phyloP scores from a whole-genome alignment of 2,888 invertebrate species.

The Syritta pipiens region DNA sequence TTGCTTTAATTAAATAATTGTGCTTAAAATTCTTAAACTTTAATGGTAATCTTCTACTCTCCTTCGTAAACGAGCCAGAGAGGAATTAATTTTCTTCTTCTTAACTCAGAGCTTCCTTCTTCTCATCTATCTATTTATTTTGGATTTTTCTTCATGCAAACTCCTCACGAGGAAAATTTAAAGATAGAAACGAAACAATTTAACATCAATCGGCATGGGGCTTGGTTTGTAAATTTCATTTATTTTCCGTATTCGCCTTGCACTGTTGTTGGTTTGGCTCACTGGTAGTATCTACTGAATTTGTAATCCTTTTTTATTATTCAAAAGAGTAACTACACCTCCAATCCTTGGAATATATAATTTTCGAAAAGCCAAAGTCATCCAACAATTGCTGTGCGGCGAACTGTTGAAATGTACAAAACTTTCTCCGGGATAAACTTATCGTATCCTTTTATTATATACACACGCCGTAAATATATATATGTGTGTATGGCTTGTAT shows the following conservation, averaged over 20 bases:
- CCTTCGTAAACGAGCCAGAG: background rate
- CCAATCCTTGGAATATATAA: constrained; percentile 61
- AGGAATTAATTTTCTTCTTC: constrained; percentile 20
- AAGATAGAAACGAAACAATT: constrained; percentile 20
- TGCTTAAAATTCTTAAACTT: constrained; percentile 24
- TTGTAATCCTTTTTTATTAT: constrained; percentile 69
- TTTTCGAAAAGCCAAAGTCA: constrained; percentile 57
- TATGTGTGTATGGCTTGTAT: background rate
- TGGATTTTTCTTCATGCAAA: constrained; percentile 40
- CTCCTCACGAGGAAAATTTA: constrained; percentile 23
- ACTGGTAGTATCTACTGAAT: constrained; percentile 53
- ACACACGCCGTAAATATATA: background rate
- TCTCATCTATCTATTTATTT: constrained; percentile 13
- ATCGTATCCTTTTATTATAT: constrained; percentile 53
- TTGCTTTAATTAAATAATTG: constrained; percentile 50
- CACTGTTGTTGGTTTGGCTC: constrained; percentile 3
- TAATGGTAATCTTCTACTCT: constrained; percentile 4
- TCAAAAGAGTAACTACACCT: constrained; percentile 64
- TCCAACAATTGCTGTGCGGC: constrained; percentile 64
- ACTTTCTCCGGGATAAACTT: constrained; percentile 61
- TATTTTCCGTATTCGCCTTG: constrained; percentile 24
- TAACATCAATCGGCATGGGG: constrained; percentile 55
- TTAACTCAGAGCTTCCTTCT: background rate
- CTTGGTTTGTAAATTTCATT: constrained; percentile 40
- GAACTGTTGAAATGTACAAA: constrained; percentile 66